Base-by-base conservation (phyloP, 2,797 vertebrate species). In the Ceyx erithaca region DNA sequence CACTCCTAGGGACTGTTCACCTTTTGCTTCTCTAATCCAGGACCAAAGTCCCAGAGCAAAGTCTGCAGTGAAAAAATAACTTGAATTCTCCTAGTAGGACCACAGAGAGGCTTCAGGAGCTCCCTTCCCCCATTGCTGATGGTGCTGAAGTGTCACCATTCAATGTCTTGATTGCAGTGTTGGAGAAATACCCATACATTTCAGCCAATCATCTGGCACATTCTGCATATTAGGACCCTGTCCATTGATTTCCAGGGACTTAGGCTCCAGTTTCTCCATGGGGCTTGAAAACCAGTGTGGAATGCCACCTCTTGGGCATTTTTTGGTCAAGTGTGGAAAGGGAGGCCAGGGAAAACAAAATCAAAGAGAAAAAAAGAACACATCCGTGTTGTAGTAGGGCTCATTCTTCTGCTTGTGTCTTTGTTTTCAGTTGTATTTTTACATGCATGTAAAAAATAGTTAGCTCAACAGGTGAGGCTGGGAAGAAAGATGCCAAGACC, bases 401-500 rank as follows among this genome's bases (percentile, higher is more conserved):
- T 86, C 75, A 83, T 92, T 89, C 83, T 97, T 98, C 97, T 95
- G 94, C 70, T 95, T 95, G 89, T 62, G 91, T 94, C 94, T 94
- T 96, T 96, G 97, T 97, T 97, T 98, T 98, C 28, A 96, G 93
- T 98, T 89, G 71, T 98, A 97, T 96, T 92, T 92, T 85, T 97
- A 98, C 98, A 98, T 98, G 98, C 98, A 98, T 96, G 98, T 98
- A 98, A 98, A 98, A 98, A 98, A 97, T 97, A 98, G 80, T 85
- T 91, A 98, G 97, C 97, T 98, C 97, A 97, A 97, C 78, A 82
- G 97, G 96, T 96, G 51, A 84, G 59, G 83, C 59, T 87, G 75
- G 55, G 87, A 89, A 90, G 93, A 87, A 94, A 93, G 95, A 95
- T 92, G 94, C 93, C 93, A 94, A 95, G 89, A 92, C 87, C 81